Evolutionary conservation across 2,797 vertebrate genomes (phyloP), one percentile per base, ranked within the genome.

Genomic region (Falco columbarius): DNA sequence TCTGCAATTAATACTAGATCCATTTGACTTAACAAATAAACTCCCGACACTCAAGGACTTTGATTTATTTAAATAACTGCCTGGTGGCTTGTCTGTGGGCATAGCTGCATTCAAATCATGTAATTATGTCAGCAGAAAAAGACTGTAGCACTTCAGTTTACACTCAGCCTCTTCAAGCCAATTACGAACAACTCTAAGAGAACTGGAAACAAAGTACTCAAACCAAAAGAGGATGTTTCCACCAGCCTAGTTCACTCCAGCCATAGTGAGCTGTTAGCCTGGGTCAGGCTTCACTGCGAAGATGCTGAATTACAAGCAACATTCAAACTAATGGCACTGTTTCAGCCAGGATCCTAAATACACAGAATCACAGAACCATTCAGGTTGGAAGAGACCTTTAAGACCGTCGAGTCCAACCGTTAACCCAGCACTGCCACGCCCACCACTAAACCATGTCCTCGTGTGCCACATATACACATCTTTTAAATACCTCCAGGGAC

Each of bases 21-120:
- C 47, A 65, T 66, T 68, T 88, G 66, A 38, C 52, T 77, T 46
- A 83, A 63, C 58, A 83, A 75, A 90, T 34, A 38, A 95, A 79
- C 36, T 75, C 75, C 46, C 65, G 66, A 62, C 42, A 42, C 49
- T 83, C n/a, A 24, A 14, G n/a, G 52, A 70, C 12, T 52, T 18
- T 4, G 32, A 65, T 75, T 63, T 42, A 42, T 63, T 77, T 77
- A 30, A 92, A 16, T 56, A 61, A 70, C 55, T 74, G 79, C 67
- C 67, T 44, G n/a, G 61, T n/a, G 77, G 63, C 74, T 87, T 44
- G 56, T n/a, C 93, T 22, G 9, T 32, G 68, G 75, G 73, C 70
- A 86, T 8, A 42, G 49, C 42, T 68, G 73, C 80, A 92, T 82
- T 83, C 75, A 81, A 66, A 74, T n/a, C 21, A 13, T 21, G 56